These are phyloP conservation scores for Euphonia xanthogaster DNA, from an alignment of 2,797 vertebrate species.

Conservation along the genomic window DNA sequence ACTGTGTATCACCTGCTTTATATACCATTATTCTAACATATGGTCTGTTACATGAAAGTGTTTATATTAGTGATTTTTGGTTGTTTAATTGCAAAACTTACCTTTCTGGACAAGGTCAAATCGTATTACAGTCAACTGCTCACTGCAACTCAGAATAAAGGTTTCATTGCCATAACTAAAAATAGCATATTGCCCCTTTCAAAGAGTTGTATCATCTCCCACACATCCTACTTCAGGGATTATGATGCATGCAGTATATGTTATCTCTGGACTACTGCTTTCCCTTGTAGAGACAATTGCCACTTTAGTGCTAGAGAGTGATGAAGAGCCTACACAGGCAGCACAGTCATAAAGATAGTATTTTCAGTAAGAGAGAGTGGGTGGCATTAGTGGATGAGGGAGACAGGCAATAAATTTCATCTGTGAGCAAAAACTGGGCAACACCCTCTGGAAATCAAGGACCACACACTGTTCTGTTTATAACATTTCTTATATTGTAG, in stretches of 20 bases:
- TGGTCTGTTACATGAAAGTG: not conserved
- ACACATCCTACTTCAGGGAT: conserved; percentile 16
- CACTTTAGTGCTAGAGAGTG: not conserved
- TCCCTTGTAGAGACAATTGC: conserved; percentile 1
- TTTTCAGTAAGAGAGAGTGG: conserved; percentile 23
- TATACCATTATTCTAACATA: not conserved
- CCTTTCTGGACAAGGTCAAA: not conserved
- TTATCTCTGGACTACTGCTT: not conserved
- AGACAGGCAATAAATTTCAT: not conserved
- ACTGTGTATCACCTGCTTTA: not conserved
- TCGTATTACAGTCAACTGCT: not conserved
- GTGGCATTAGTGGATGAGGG: conserved; percentile 6
- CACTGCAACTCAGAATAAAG: not conserved
- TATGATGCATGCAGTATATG: not conserved
- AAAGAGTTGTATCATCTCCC: not conserved
- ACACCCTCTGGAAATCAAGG: not conserved
- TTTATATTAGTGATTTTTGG: not conserved
- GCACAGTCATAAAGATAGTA: not conserved
- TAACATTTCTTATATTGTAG: not conserved
- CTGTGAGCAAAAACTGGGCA: not conserved
- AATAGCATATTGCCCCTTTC: not conserved
- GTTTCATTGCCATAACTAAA: not conserved
- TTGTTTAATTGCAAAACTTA: not conserved
- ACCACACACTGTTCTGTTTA: not conserved
- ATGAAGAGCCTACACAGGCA: conserved; percentile 17